Evolutionary conservation across 2,797 vertebrate species (phyloP).

Genomic region (Moxostoma hubbsi): DNA sequence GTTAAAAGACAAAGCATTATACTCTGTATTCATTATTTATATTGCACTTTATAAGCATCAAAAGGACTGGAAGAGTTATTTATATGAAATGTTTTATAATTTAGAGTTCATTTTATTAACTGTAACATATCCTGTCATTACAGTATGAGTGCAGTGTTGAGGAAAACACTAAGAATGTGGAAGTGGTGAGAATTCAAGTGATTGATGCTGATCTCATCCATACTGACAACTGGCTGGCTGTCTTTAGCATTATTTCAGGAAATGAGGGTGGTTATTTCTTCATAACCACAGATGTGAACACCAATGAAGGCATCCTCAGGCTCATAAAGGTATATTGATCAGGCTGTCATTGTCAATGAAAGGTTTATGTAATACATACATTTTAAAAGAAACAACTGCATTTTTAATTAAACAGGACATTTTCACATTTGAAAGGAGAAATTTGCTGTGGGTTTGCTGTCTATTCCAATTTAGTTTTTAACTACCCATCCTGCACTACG

Average conservation of each 20-base stretch:
- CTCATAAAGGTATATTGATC: constrained; percentile 83
- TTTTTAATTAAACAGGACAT: too few relatives aligned
- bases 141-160: constrained; percentile 85
- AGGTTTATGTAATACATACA: too few relatives aligned
- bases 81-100: not conserved
- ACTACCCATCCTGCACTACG: too few relatives aligned
- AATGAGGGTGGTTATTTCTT: constrained; percentile 90
- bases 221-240: constrained; percentile 88
- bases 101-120: not conserved
- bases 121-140: constrained; percentile 39
- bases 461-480: too few relatives aligned
- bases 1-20: not conserved
- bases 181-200: constrained; percentile 85
- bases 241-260: constrained; percentile 85
- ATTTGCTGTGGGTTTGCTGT: too few relatives aligned
- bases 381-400: too few relatives aligned
- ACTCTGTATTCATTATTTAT: not conserved
- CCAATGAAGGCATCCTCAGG: constrained; percentile 89
- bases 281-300: constrained; percentile 84
- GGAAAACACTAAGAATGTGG: constrained; percentile 85
- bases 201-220: constrained; percentile 82
- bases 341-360: too few relatives aligned
- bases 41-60: not conserved
- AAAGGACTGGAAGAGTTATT: not conserved
- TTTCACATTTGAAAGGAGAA: too few relatives aligned